phyloP scores from a whole-genome alignment of 2,113 vertebrate species.

The Scatophagus argus region DNA sequence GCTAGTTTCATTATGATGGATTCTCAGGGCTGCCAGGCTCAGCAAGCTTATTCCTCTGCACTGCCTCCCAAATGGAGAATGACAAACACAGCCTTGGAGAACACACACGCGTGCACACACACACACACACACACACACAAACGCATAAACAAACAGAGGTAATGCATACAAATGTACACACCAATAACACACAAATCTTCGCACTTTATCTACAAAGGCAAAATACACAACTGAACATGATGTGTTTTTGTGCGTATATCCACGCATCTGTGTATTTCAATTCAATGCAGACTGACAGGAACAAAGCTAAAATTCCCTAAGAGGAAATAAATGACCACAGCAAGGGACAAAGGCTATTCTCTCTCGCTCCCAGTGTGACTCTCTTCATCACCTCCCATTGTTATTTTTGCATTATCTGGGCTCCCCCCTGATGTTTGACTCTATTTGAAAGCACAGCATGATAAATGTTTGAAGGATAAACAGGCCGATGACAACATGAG shows the following conservation, averaged over 20 bases:
- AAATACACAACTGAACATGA: background rate
- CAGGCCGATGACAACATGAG: background rate
- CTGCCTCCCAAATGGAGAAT: conserved; percentile 55
- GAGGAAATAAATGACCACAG: conserved; percentile 48
- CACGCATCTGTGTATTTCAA: background rate
- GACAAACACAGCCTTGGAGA: conserved; percentile 59
- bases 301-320: conserved; percentile 21
- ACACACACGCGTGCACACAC: conserved; percentile 13
- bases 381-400: conserved; percentile 18
- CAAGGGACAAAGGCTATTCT: background rate
- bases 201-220: background rate
- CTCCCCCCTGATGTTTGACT: conserved; percentile 15
- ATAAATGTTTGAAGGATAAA: conserved; percentile 17
- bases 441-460: conserved; percentile 14
- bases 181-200: background rate
- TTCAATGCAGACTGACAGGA: conserved; percentile 19
- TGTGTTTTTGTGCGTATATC: background rate
- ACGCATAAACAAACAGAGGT: background rate
- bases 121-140: background rate
- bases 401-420: background rate
- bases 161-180: background rate
- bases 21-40: conserved; percentile 63
- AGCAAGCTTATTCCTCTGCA: conserved; percentile 54
- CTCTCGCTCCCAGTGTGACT: conserved; percentile 5
- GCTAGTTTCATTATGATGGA: conserved; percentile 76